Evolutionary conservation across 2,113 vertebrate genomes (phyloP).

Genomic region (Scartelaos histophorus): DNA sequence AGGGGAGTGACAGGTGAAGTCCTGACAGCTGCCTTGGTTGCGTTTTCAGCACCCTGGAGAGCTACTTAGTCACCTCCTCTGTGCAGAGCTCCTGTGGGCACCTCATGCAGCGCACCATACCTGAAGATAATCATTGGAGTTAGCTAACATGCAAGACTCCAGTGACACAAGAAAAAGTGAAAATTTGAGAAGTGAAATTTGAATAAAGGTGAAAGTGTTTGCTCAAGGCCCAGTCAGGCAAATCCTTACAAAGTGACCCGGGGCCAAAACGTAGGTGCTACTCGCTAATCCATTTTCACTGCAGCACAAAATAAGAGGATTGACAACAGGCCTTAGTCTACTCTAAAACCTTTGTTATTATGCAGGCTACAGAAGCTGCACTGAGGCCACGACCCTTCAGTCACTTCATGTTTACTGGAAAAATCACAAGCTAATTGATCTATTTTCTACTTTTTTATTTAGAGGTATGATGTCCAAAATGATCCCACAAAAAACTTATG

Average conservation of each 20-base stretch:
- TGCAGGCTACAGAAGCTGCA: conserved; percentile 4
- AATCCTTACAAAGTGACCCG: conserved; percentile 77
- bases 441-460: neutral
- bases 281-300: conserved; percentile 78
- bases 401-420: neutral
- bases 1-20: conserved; percentile 33
- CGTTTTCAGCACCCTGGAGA: conserved; percentile 80
- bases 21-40: conserved; percentile 34
- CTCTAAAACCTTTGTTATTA: conserved; percentile 48
- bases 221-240: conserved; percentile 59
- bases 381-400: neutral
- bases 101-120: conserved; percentile 50
- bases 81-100: conserved; percentile 27
- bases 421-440: neutral
- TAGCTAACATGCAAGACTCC: neutral
- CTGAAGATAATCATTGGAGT: neutral
- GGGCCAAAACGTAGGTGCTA: conserved; percentile 62
- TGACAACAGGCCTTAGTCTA: conserved; percentile 63
- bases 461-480: neutral
- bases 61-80: conserved; percentile 68
- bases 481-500: too few relatives aligned
- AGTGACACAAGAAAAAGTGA: neutral
- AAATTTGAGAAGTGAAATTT: conserved; percentile 1
- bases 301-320: conserved; percentile 80
- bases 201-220: conserved; percentile 28